phyloP scores from a whole-genome alignment of 2,113 vertebrate genomes.

The Chunga burmeisteri region DNA sequence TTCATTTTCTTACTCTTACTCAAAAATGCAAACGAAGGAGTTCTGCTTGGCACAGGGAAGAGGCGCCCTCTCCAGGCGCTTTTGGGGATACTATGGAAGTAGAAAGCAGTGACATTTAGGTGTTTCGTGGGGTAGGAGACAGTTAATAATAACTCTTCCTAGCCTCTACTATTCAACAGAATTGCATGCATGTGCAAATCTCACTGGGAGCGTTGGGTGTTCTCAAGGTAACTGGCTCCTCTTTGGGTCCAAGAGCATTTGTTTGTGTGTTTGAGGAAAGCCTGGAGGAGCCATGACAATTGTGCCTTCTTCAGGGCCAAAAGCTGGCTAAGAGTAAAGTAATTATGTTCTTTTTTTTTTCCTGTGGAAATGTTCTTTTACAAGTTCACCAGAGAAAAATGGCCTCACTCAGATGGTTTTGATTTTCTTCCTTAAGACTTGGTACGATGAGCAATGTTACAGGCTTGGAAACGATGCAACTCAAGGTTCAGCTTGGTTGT shows the following conservation, averaged over 20 bases:
- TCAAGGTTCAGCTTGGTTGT: background rate
- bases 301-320: background rate
- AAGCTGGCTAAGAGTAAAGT: background rate
- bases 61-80: slow-evolving; percentile 64
- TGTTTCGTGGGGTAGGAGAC: background rate
- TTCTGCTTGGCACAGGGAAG: background rate
- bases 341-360: background rate
- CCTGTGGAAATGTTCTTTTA: background rate
- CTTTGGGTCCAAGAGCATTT: background rate
- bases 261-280: background rate
- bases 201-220: background rate
- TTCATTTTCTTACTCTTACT: background rate
- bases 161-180: background rate
- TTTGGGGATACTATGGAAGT: background rate
- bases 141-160: background rate
- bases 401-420: slow-evolving; percentile 15
- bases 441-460: background rate
- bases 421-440: slow-evolving; percentile 20
- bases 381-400: background rate
- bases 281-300: background rate
- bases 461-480: slow-evolving; percentile 4
- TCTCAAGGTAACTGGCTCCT: background rate
- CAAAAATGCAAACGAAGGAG: background rate
- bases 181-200: background rate
- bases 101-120: background rate